Evolutionary conservation across 2,797 vertebrate genomes (phyloP).

Genomic region (Syngnathus acus): DNA sequence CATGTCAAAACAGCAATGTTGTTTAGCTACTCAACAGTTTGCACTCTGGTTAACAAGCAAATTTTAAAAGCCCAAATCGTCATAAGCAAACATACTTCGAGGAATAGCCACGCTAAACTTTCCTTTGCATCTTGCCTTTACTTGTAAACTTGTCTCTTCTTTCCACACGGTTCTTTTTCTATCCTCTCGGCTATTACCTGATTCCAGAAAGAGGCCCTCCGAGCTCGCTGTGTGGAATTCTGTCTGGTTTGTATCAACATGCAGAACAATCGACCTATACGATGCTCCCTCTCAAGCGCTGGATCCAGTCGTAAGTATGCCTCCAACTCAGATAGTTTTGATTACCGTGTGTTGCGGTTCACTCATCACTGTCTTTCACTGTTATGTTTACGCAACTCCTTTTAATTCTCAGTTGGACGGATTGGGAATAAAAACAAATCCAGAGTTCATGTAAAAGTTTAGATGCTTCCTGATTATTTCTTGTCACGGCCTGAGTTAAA

Average conservation of each 20-base stretch:
- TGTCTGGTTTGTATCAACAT: constrained; percentile 32
- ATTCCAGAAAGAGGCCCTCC: constrained; percentile 9
- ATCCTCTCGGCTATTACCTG: neutral
- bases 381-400: constrained; percentile 1
- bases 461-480: constrained; percentile 2
- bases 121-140: neutral
- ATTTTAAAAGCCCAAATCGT: neutral
- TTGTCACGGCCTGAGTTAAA: neutral
- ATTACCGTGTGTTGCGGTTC: constrained; percentile 7
- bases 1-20: neutral
- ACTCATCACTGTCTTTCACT: constrained; percentile 6
- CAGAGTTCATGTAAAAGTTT: neutral
- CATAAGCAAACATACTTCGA: neutral
- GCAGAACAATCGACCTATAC: constrained; percentile 9
- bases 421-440: neutral
- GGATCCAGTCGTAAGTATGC: constrained; percentile 6
- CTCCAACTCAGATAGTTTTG: constrained; percentile 9
- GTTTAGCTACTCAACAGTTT: neutral
- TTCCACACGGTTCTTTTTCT: neutral
- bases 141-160: neutral
- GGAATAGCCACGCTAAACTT: neutral
- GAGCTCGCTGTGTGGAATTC: constrained; percentile 13
- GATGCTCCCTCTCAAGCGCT: constrained; percentile 2
- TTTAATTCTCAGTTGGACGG: neutral
- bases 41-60: neutral